Evolutionary conservation across 2,797 vertebrate genomes (phyloP).

Genomic region (Ceryle rudis): DNA sequence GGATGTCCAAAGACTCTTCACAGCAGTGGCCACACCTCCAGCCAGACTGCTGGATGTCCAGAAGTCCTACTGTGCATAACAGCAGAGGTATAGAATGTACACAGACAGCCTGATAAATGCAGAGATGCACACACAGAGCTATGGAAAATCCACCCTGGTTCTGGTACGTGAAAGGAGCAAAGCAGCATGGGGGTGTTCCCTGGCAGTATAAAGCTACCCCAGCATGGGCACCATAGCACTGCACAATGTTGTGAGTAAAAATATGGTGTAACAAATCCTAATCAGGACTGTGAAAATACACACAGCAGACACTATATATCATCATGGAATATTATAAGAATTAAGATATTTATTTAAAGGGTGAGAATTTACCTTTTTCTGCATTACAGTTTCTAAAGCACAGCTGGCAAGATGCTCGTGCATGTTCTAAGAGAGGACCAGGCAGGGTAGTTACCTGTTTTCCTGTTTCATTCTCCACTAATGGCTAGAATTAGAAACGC

Average conservation of each 20-base stretch:
- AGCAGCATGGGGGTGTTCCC: accelerated
- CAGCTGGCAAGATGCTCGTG: neutral
- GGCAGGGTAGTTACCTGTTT: too few relatives aligned
- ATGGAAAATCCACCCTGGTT: neutral
- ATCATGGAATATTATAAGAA: neutral
- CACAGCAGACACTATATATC: neutral
- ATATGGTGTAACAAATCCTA: neutral
- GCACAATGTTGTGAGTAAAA: neutral
- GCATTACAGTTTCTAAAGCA: neutral
- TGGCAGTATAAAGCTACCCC: too few relatives aligned
- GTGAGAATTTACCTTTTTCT: neutral
- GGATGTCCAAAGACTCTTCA: neutral
- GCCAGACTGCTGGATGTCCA: neutral
- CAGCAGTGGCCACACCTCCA: neutral
- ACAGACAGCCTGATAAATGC: neutral
- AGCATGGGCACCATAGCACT: neutral
- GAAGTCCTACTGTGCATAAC: neutral
- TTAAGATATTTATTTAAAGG: neutral
- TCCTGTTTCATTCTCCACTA: neutral
- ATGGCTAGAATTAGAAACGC: neutral
- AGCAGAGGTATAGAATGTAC: neutral
- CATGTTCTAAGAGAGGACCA: neutral
- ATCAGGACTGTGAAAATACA: neutral
- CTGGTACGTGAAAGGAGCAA: neutral
- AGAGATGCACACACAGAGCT: neutral